Evolutionary conservation across 1,140 invertebrate genomes (phyloP), one percentile per base, ranked within the genome.

Genomic region (Caenorhabditis tropicalis): DNA sequence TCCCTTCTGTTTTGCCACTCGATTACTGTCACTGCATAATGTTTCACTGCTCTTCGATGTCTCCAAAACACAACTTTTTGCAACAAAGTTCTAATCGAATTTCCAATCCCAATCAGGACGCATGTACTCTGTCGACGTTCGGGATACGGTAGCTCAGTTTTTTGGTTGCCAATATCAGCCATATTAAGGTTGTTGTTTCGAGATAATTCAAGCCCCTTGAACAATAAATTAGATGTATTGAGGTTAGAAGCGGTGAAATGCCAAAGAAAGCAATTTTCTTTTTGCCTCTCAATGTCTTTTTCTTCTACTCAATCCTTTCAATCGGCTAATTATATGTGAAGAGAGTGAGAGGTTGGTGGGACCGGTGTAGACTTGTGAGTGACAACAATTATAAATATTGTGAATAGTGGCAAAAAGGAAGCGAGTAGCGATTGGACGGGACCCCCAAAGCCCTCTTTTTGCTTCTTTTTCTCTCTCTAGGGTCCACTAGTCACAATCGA

Each of bases 371-470:
- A 43, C 9, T 43, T 74, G 33, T 43, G 36, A 74, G 65, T 74
- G 65, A 74, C 65, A 74, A 74, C 65, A 74, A 74, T 74, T 74
- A 74, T 74, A 74, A 39, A 74, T 74, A 74, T 74, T 74, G 65
- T 74, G 65, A 74, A 74, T 74, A 74, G 65, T 46, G 36, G 65
- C 19, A 31, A 74, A 74, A 74, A 74, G 65, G 65, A 74, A 74
- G 36, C 65, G 65, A 74, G 43, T 74, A 74, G 65, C 65, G 43
- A 74, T 74, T 74, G 65, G 29, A 2, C 12, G 19, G 16, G 24
- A 2, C 4, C 36, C 33, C 36, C 27, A 4, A 12, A 9, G 10
- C 9, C 36, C 5, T 43, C 65, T 43, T 24, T 74, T 56, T 24
- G 12, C 21, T 56, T 12, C 21, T 51, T 51, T 19, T 51, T 51